phyloP scores from a whole-genome alignment of 2,888 invertebrate species.

The Yponomeuta evonymella region DNA sequence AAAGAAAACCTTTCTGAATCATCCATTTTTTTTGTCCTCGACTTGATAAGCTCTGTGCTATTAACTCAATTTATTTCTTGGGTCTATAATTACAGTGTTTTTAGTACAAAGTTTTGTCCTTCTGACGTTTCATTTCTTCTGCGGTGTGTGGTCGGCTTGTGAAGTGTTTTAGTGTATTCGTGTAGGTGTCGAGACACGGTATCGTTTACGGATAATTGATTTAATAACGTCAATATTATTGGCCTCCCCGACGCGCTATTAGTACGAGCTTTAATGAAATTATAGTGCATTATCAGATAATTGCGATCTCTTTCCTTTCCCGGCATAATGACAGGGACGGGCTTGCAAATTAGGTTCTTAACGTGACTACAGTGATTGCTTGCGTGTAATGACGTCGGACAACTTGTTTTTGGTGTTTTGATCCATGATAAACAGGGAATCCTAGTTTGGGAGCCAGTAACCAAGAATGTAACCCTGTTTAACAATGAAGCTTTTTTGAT shows the following conservation, averaged over 20 bases:
- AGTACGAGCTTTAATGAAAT: not conserved
- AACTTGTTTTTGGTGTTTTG: not conserved
- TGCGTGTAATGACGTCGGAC: not conserved
- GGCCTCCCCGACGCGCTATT: not conserved
- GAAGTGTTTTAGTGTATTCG: not conserved
- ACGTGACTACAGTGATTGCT: not conserved
- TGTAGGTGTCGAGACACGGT: not conserved
- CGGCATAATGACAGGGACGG: not conserved
- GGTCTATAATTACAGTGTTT: not conserved
- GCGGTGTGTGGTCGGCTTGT: not conserved
- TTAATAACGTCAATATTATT: not conserved
- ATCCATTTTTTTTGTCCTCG: too few species aligned
- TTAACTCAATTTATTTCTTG: too few species aligned
- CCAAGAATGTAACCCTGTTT: too few species aligned
- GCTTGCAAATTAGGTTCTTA: not conserved
- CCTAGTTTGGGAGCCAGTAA: too few species aligned
- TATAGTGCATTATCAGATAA: not conserved
- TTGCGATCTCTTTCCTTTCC: constrained; percentile 2
- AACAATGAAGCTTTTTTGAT: too few species aligned
- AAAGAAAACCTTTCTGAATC: too few species aligned
- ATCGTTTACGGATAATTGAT: constrained; percentile 3
- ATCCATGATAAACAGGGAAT: not conserved
- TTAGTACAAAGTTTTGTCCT: not conserved
- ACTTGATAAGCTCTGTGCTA: too few species aligned
- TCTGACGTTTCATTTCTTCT: not conserved